Base-by-base conservation (phyloP, 2,797 vertebrate genomes). In the Coregonus sp. region DNA sequence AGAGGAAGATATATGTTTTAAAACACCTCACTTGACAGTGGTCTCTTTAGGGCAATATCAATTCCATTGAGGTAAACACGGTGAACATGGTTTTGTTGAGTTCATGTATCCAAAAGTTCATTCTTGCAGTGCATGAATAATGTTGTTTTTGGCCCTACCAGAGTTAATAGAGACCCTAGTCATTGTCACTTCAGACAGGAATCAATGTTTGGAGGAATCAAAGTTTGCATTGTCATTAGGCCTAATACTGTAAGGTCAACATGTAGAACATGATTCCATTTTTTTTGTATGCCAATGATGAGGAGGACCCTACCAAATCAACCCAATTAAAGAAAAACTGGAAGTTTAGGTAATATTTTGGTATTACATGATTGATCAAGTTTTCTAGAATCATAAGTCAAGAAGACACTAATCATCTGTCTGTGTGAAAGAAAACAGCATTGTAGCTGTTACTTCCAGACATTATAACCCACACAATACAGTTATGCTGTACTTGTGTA, bases 1-100 rank as follows among this genome's bases (percentile, higher is more conserved):
- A 89, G 81, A 80, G 74, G 71, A 68, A 89, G 37, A 81, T 68
- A 81, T 20, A 59, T 76, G 65, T 79, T 40, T 83, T 40, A 61
- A 6, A 70, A n/a, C 14, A 35, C 14, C 31, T 68, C 31, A 35
- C 29, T 5, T 68, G 66, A 68, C 5, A 16, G 31, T 35, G 31
- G 3, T 68, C 14, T 33, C 31, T 68, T 35, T 5, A 33, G 4
- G 15, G 66, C 16, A 37, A 33, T 7, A 35, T 5, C 31, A 35
- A 18, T 59, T 59, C 18, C 18, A 5, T 20, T 59, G 56, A 59
- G 56, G 56, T 59, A 2, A 20, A 18, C 11, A 47, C 40, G 40
- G 40, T 12, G 40, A 47, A 47, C 40, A 12, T 3, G 1, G 63
- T 33, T 59, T 59, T 18, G 56, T 59, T 59, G 40, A 20, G n/a